Evolutionary conservation across 2,797 vertebrate genomes (phyloP).

Genomic region (Poeciliopsis presidionis): DNA sequence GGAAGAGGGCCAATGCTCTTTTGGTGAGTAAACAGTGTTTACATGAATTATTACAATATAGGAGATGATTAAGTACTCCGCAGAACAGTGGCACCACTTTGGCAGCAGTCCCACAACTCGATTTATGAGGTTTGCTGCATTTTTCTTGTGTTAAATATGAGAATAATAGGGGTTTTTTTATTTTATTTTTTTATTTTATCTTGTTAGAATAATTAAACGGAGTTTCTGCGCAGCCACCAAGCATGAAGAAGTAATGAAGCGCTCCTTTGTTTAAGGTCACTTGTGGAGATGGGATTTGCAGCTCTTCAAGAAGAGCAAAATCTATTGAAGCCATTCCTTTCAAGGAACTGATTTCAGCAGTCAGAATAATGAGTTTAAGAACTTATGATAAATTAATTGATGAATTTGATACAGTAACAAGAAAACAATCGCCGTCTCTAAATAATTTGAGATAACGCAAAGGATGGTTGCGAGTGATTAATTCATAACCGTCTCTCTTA

Average conservation of each 20-base stretch:
- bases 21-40: conserved; percentile 65
- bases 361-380: background rate
- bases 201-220: conserved; percentile 38
- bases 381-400: no score
- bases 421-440: background rate
- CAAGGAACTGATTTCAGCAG: background rate
- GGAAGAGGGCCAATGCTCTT: conserved; percentile 32
- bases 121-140: conserved; percentile 62
- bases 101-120: conserved; percentile 61
- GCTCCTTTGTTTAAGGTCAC: conserved; percentile 69
- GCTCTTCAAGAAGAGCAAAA: background rate
- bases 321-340: background rate
- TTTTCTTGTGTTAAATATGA: conserved; percentile 13
- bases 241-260: conserved; percentile 73
- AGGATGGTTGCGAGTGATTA: background rate
- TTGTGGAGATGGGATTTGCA: conserved; percentile 30
- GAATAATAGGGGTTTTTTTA: background rate
- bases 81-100: conserved; percentile 62
- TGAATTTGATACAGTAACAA: background rate
- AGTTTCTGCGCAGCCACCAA: conserved; percentile 58
- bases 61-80: conserved; percentile 74
- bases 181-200: no score
- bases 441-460: background rate
- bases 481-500: no score
- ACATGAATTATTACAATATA: conserved; percentile 67